A percentile compares a stretch with the other conserved stretches of the same genome.
Evolutionary conservation across 2,113 vertebrate species (phyloP).

Genomic region (Istiophorus platypterus): DNA sequence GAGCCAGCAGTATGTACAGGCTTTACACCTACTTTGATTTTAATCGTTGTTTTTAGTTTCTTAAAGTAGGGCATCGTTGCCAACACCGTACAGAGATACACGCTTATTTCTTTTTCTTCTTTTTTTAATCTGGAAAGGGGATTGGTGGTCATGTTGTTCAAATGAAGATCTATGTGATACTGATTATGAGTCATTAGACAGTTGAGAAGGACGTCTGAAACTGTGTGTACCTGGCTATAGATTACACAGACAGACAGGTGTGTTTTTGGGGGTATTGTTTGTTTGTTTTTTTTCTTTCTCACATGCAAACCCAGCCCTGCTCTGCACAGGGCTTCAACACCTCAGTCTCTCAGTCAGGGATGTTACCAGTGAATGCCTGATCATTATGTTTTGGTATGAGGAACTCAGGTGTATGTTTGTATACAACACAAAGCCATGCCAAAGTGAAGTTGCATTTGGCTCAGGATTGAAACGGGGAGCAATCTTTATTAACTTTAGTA

Average conservation of each 20-base stretch:
- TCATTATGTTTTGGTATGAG: not conserved
- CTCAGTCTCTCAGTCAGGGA: not conserved
- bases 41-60: conserved; percentile 11
- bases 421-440: not conserved
- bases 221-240: conserved; percentile 33
- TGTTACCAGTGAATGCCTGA: not conserved
- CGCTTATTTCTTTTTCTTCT: not conserved
- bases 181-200: not conserved
- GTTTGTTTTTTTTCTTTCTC: too few species aligned
- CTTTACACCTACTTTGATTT: not conserved
- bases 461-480: not conserved
- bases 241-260: conserved; percentile 33
- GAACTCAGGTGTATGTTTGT: not conserved
- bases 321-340: not conserved
- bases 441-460: not conserved
- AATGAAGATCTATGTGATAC: conserved; percentile 1
- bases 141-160: not conserved
- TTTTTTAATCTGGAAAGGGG: not conserved
- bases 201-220: not conserved
- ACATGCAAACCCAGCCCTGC: conserved; percentile 9
- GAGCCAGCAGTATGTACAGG: conserved; percentile 5
- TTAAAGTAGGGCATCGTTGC: conserved; percentile 7
- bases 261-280: too few species aligned
- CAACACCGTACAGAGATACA: not conserved
- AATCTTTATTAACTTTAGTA: not conserved